phyloP scores from a whole-genome alignment of 2,113 vertebrate species.

The Meriones unguiculatus region DNA sequence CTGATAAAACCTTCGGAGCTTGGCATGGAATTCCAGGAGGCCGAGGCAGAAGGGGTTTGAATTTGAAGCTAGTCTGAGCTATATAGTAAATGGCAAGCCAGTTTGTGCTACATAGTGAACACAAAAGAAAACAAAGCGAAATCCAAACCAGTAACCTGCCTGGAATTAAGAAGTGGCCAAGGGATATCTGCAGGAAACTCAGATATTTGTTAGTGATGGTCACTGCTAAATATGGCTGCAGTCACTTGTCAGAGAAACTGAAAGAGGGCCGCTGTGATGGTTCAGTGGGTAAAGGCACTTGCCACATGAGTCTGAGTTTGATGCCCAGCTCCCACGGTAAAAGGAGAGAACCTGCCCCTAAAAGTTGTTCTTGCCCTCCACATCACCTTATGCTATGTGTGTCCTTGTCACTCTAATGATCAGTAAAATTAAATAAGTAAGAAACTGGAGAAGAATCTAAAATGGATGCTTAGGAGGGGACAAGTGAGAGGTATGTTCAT shows the following conservation, averaged over 20 bases:
- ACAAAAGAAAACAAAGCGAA: neutral
- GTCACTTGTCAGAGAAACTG: neutral
- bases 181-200: neutral
- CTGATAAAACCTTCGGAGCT: neutral
- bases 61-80: neutral
- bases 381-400: neutral
- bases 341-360: neutral
- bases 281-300: neutral
- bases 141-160: neutral
- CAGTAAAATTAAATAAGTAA: neutral
- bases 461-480: neutral
- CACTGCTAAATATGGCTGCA: neutral
- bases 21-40: neutral
- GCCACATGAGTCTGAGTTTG: neutral
- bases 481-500: neutral
- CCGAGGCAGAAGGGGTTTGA: neutral
- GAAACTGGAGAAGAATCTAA: neutral
- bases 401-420: neutral
- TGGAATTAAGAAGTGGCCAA: constrained; percentile 37
- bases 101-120: neutral
- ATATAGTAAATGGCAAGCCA: neutral
- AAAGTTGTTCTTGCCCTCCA: too few relatives aligned
- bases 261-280: neutral
- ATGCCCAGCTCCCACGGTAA: too few relatives aligned
- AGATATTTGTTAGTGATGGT: neutral